These are phyloP conservation scores for Cataglyphis albicans DNA, from an alignment of 2,888 invertebrate genomes.

Conservation along the genomic window DNA sequence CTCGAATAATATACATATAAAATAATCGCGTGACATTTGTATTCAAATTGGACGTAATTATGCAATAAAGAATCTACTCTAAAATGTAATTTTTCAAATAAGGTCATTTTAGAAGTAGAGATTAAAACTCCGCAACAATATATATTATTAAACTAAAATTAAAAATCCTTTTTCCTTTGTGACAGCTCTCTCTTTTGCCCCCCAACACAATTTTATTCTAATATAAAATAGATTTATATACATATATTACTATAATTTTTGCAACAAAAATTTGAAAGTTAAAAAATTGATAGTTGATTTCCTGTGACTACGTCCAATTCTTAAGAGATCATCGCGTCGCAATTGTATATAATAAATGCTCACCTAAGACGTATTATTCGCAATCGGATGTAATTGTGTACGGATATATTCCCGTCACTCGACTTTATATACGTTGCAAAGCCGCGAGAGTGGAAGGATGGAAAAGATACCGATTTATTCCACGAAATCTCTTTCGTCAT, in stretches of 20 bases:
- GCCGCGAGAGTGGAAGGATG: constrained; percentile 62
- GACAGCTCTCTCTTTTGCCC: not conserved
- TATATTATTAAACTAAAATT: not conserved
- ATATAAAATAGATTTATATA: not conserved
- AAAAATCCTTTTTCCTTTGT: not conserved
- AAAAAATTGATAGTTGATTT: not conserved
- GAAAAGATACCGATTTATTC: constrained; percentile 58
- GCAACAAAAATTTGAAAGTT: not conserved
- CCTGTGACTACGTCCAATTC: not conserved
- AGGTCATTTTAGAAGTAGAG: not conserved
- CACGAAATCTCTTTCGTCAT: constrained; percentile 34
- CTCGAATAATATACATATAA: not conserved
- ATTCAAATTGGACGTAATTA: not conserved
- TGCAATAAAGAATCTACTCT: not conserved
- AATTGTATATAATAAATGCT: constrained; percentile 55
- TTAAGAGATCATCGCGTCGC: not conserved
- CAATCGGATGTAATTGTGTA: constrained; percentile 59
- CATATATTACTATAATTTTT: not conserved
- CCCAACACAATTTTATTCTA: not conserved
- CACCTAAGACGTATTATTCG: constrained; percentile 72
- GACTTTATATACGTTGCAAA: constrained; percentile 80
- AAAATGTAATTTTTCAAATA: constrained; percentile 3
- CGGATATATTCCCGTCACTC: constrained; percentile 46
- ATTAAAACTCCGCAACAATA: not conserved
- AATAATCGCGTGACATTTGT: not conserved